Conservation (phyloP, 2,797 vertebrate species). For the Coreius guichenoti region DNA sequence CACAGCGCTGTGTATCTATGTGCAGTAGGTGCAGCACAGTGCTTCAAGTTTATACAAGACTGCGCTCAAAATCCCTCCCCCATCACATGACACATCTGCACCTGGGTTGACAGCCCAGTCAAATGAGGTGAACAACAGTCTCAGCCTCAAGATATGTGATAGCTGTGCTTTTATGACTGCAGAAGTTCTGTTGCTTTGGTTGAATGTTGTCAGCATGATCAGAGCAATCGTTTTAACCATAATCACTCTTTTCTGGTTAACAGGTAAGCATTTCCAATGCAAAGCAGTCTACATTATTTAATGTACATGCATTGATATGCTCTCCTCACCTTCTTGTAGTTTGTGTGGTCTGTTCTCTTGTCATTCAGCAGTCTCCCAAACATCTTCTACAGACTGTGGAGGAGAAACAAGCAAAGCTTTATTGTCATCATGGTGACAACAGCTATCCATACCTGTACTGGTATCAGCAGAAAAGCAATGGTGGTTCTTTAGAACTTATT, state of each 20-base stretch:
- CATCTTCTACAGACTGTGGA: conserved; percentile 4
- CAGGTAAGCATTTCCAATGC: conserved; percentile 19
- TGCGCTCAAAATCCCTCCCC: conserved; percentile 44
- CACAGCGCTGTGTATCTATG: conserved; percentile 69
- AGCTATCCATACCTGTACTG: conserved; percentile 66
- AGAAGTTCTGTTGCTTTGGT: background rate
- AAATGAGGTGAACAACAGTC: conserved; percentile 20
- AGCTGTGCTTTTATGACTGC: background rate
- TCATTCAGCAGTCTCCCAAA: conserved; percentile 41
- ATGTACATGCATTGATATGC: background rate
- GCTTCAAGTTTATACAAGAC: conserved; percentile 53
- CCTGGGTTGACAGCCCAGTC: conserved; percentile 8
- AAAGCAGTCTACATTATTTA: background rate
- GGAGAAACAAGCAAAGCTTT: conserved; percentile 39
- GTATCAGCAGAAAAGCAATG: conserved; percentile 58
- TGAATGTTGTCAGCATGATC: conserved; percentile 14
- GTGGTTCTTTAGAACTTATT: conserved; percentile 54
- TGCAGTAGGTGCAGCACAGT: conserved; percentile 61
- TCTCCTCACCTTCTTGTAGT: conserved; percentile 5
- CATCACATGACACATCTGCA: conserved; percentile 45
- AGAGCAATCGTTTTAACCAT: background rate
- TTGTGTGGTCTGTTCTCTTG: conserved; percentile 28
- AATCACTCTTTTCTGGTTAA: background rate
- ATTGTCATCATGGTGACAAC: conserved; percentile 65
- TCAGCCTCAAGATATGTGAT: background rate